Percentiles rank a stretch among this genome's conserved stretches.
Evolutionary conservation across 2,113 vertebrate species (phyloP).

Genomic region (Semicossyphus pulcher): DNA sequence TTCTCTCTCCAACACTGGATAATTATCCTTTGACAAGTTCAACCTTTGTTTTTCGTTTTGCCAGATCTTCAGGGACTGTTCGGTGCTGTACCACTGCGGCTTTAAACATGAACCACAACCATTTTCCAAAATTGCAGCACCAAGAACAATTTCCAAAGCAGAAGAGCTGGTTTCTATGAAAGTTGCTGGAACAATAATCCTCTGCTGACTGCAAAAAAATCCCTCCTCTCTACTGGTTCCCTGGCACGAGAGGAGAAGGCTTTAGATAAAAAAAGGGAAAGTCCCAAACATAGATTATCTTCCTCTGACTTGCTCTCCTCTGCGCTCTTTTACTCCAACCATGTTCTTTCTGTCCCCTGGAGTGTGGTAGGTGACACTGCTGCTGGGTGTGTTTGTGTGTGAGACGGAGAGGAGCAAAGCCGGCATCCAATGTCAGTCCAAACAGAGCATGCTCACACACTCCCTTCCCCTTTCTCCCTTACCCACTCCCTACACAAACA

Average conservation of each 20-base stretch:
- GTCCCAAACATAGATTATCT: slow-evolving; percentile 57
- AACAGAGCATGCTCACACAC: slow-evolving; percentile 62
- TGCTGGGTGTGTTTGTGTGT: slow-evolving; percentile 56
- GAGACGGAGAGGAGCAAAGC: slow-evolving; percentile 29
- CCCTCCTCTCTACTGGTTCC: slow-evolving; percentile 22
- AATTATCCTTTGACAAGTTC: slow-evolving; percentile 18
- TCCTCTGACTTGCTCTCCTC: background rate
- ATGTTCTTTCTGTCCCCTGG: slow-evolving; percentile 48
- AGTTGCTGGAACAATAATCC: slow-evolving; percentile 12
- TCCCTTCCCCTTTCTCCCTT: slow-evolving; percentile 21
- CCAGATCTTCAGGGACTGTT: slow-evolving; percentile 14
- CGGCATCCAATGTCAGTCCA: slow-evolving; percentile 62
- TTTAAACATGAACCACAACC: slow-evolving; percentile 5
- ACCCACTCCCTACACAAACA: slow-evolving; percentile 24
- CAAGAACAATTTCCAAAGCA: background rate
- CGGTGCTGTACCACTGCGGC: too few species aligned
- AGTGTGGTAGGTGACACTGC: slow-evolving; percentile 63
- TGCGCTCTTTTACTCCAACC: slow-evolving; percentile 8
- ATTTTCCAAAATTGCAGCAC: slow-evolving; percentile 11
- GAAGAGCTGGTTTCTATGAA: background rate
- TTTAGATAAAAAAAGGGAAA: slow-evolving; percentile 45
- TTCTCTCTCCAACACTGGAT: background rate
- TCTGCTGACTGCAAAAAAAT: slow-evolving; percentile 18
- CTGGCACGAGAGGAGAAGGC: background rate
- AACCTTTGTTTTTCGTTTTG: slow-evolving; percentile 5